Evolutionary conservation across 2,113 vertebrate genomes (phyloP), one percentile per base, ranked within the genome.

Genomic region (Paradisaea rubra): DNA sequence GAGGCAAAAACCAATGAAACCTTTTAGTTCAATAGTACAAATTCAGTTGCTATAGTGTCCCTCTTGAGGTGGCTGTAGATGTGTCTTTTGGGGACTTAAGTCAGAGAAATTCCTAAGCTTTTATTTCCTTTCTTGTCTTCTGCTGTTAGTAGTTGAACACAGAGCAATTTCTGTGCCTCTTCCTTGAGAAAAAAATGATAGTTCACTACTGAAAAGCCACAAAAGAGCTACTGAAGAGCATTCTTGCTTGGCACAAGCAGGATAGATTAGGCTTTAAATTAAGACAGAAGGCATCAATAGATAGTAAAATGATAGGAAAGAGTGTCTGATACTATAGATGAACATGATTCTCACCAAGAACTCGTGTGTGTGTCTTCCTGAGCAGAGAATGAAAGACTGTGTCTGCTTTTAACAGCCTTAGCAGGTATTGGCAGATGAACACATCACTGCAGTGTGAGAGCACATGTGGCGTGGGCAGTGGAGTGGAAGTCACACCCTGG

Each of bases 401-500:
- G 57, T 60, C 25, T n/a, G 61, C 87, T 94, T 95, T 72, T 80
- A 64, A n/a, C 53, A 81, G 41, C 18, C 37, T 35, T n/a, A 44
- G 84, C 77, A 74, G 89, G 44, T 78, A n/a, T 3, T 89, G 89
- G 47, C 78, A 94, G 81, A 59, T 68, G 78, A 52, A 27, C 69
- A 28, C 47, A 12, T 83, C 45, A 24, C 4, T 74, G 87, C 8
- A 4, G 56, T 81, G 73, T 74, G 35, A 59, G 77, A 91, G 77
- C 64, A 27, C 39, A 41, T 0, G 27, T 70, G 28, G 35, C 0
- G 0, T 21, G 56, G 31, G 91, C 91, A 92, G 30, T 33, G 25
- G 50, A 94, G 87, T 89, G 89, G 91, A 94, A 96, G 92, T 89
- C 73, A 56, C 85, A 91, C 88, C 66, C 85, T 88, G 92, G 17